These are phyloP conservation scores for Melanerpes aurifrons DNA, from an alignment of 2,113 vertebrate genomes.

Conservation along the genomic window DNA sequence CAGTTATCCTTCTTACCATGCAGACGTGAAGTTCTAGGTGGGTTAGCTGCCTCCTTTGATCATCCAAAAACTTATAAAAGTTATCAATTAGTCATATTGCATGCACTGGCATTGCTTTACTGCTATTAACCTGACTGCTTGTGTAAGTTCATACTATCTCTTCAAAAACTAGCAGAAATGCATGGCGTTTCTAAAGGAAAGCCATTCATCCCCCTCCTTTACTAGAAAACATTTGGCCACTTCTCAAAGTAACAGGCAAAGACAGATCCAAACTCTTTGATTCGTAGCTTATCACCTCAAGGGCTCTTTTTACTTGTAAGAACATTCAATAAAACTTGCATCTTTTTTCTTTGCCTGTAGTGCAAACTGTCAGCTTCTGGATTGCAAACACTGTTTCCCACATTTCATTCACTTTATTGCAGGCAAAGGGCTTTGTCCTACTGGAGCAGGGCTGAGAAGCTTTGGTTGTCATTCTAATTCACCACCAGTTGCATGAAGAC, in stretches of 20 bases:
- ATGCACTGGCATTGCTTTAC: not conserved
- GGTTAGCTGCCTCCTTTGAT: not conserved
- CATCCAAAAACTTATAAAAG: not conserved
- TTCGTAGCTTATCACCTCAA: not conserved
- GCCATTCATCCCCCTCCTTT: not conserved
- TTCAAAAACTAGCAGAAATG: not conserved
- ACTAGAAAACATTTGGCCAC: not conserved
- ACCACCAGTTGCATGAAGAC: not conserved
- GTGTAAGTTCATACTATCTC: not conserved
- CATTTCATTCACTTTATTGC: not conserved
- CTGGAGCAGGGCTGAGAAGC: not conserved
- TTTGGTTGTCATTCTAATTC: conserved; percentile 42
- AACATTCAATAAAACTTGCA: not conserved
- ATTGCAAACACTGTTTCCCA: not conserved
- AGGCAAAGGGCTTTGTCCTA: conserved; percentile 11
- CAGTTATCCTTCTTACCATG: not conserved
- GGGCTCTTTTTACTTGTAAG: not conserved
- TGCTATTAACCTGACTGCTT: not conserved
- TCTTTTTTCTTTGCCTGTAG: not conserved
- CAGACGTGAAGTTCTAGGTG: not conserved
- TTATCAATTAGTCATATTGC: not conserved
- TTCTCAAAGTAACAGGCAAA: not conserved
- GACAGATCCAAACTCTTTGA: conserved; percentile 1
- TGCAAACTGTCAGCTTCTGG: not conserved
- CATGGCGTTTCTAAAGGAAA: not conserved